phyloP scores from a whole-genome alignment of 2,888 invertebrate species.

The Rotaria sp. region DNA sequence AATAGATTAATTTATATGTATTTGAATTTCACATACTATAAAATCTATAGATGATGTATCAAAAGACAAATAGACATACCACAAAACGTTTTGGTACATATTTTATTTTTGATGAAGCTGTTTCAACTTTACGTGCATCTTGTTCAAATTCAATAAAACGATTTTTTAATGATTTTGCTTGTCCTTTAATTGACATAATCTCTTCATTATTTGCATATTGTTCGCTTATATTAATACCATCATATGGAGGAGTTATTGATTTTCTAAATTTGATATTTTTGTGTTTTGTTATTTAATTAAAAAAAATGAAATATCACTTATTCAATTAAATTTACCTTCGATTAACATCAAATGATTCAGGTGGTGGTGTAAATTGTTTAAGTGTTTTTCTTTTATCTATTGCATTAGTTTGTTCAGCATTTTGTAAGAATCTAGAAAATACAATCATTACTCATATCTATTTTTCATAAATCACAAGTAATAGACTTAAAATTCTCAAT shows the following conservation, averaged over 20 bases:
- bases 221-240: not conserved
- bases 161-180: constrained; percentile 37
- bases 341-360: not conserved
- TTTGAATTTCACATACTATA: no score
- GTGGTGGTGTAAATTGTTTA: constrained; percentile 2
- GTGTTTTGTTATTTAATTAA: not conserved
- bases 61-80: not conserved
- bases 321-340: not conserved
- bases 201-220: constrained; percentile 27
- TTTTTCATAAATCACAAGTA: not conserved
- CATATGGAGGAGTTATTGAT: not conserved
- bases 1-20: no score
- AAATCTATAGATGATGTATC: no score
- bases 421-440: not conserved
- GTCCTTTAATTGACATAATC: constrained; percentile 36
- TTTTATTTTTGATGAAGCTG: constrained; percentile 37
- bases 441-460: not conserved
- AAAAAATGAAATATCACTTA: no score
- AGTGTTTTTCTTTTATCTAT: not conserved
- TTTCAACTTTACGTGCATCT: constrained; percentile 40
- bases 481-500: not conserved
- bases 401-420: not conserved
- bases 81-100: constrained; percentile 39
- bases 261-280: not conserved
- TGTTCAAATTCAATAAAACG: constrained; percentile 37